A percentile compares a stretch with the other conserved stretches of the same genome.
Conservation (phyloP, 2,113 vertebrate species). For the Salvelinus alpinus region DNA sequence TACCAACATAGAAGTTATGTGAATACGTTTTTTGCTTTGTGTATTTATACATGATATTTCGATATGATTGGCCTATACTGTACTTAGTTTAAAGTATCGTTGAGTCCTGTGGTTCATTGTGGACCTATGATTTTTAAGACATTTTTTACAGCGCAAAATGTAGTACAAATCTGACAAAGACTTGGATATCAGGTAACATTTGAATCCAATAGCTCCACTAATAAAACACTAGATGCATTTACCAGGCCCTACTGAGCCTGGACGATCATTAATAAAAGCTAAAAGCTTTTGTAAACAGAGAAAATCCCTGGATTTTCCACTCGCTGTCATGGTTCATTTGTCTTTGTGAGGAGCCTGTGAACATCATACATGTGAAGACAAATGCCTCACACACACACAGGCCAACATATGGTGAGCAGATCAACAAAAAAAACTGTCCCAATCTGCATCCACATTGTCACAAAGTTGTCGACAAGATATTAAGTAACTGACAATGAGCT, state of each 20-base stretch:
- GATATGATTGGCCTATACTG: no score
- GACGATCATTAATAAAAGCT: not conserved
- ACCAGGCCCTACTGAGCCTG: not conserved
- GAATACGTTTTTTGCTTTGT: no score
- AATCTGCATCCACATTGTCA: slow-evolving; percentile 1
- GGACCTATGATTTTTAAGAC: no score
- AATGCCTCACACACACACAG: not conserved
- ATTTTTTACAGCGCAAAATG: no score
- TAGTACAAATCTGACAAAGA: no score
- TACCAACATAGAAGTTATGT: no score
- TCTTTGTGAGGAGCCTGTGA: not conserved
- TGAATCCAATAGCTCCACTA: not conserved
- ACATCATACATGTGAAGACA: not conserved
- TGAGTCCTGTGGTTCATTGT: no score
- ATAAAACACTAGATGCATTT: not conserved
- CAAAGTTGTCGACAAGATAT: not conserved
- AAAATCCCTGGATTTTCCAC: not conserved
- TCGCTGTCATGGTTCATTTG: not conserved
- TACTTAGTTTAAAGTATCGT: no score
- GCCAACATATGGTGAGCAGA: slow-evolving; percentile 8
- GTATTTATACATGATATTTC: no score
- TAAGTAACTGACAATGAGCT: not conserved
- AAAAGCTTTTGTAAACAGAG: not conserved
- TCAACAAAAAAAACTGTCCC: not conserved
- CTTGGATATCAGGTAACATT: not conserved